Conservation (phyloP, 2,113 vertebrate species). For the Actenoides lindsayi region DNA sequence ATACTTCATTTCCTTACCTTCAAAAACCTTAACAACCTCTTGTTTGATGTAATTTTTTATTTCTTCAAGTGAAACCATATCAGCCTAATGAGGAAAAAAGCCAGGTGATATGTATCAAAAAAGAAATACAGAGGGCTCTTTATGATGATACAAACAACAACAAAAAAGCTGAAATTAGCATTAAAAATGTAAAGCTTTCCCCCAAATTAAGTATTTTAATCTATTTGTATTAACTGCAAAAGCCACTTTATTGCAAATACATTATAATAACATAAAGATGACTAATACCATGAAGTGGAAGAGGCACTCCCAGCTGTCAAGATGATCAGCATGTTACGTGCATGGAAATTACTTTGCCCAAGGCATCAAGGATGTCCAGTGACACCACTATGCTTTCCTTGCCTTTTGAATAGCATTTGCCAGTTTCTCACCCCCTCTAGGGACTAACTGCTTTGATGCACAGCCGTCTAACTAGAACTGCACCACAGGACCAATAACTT, state of each 20-base stretch:
- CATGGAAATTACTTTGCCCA: background rate
- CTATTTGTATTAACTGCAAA: background rate
- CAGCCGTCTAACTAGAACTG: background rate
- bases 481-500: background rate
- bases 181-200: background rate
- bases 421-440: fast-evolving
- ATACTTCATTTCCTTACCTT: conserved; percentile 82
- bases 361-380: background rate
- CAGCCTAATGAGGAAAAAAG: conserved; percentile 75
- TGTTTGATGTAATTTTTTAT: conserved; percentile 89
- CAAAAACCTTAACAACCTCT: conserved; percentile 91
- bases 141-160: background rate
- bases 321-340: background rate
- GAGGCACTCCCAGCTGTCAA: background rate
- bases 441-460: background rate
- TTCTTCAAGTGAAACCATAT: conserved; percentile 87
- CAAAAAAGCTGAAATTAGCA: background rate
- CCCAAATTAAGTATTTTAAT: background rate
- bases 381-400: background rate
- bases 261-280: background rate
- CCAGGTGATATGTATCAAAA: background rate
- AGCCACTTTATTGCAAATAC: background rate
- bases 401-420: background rate
- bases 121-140: background rate
- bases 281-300: background rate